These are phyloP conservation scores for Nanorana parkeri DNA, from an alignment of 2,113 vertebrate genomes.

Conservation along the genomic window DNA sequence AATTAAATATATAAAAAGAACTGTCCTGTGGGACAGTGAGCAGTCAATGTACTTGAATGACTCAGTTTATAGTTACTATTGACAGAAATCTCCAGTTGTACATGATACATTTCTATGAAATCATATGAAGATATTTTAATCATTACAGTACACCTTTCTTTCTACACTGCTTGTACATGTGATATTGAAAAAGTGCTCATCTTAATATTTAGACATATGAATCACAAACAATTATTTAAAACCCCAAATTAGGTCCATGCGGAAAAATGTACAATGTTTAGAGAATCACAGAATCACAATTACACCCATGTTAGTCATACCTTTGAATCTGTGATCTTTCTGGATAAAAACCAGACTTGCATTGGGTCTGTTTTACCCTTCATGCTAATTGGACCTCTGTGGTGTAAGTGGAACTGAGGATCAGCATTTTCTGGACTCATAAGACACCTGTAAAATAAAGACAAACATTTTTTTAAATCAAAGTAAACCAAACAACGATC, in stretches of 20 bases:
- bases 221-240: constrained; percentile 54
- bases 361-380: constrained; percentile 98
- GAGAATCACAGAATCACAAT: constrained; percentile 57
- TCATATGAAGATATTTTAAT: too few relatives aligned
- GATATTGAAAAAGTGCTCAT: background rate
- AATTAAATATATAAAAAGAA: too few relatives aligned
- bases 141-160: background rate
- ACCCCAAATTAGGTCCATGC: constrained; percentile 57
- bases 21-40: too few relatives aligned
- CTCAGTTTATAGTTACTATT: too few relatives aligned
- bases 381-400: constrained; percentile 93
- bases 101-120: too few relatives aligned
- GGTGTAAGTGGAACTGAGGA: constrained; percentile 90
- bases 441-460: constrained; percentile 81
- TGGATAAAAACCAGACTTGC: constrained; percentile 97
- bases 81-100: too few relatives aligned
- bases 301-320: constrained; percentile 65
- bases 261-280: constrained; percentile 59
- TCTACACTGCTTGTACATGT: background rate
- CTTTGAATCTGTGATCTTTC: constrained; percentile 79
- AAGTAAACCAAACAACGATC: too few relatives aligned
- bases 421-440: constrained; percentile 94
- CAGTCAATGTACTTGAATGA: too few relatives aligned
- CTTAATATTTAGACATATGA: constrained; percentile 28
- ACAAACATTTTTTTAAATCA: background rate